A percentile compares a stretch with the other conserved stretches of the same genome.
These are phyloP conservation scores for Unio delphinus DNA, from an alignment of 2,888 invertebrate species.

Conservation along the genomic window DNA sequence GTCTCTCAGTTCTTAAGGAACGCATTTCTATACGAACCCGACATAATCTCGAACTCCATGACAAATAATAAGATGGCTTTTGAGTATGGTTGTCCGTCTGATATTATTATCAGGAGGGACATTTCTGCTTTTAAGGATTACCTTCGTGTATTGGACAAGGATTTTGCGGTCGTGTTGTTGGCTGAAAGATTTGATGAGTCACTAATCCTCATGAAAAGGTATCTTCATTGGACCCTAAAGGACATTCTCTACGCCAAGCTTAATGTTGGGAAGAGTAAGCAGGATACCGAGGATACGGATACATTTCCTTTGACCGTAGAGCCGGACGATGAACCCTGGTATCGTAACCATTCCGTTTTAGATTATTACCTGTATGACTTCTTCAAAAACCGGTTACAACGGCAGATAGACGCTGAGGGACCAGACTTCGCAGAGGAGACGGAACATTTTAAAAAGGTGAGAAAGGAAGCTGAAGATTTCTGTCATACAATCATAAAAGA, in stretches of 20 bases:
- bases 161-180: slow-evolving; percentile 26
- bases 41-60: slow-evolving; percentile 8
- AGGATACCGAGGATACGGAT: slow-evolving; percentile 7
- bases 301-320: no score
- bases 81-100: slow-evolving; percentile 27
- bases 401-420: slow-evolving; percentile 24
- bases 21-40: slow-evolving; percentile 12
- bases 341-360: slow-evolving; percentile 18
- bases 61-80: slow-evolving; percentile 29
- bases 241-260: slow-evolving; percentile 33
- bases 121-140: slow-evolving; percentile 19
- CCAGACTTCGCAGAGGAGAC: slow-evolving; percentile 16
- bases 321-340: slow-evolving; percentile 4
- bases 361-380: slow-evolving; percentile 32
- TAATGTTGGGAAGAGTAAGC: slow-evolving; percentile 21
- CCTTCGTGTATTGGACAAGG: slow-evolving; percentile 24
- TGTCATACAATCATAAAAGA: slow-evolving; percentile 15
- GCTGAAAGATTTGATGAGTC: slow-evolving; percentile 34
- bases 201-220: slow-evolving; percentile 23
- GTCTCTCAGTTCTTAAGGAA: slow-evolving; percentile 16
- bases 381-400: slow-evolving; percentile 16
- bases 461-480: slow-evolving; percentile 23
- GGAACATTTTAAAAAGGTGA: slow-evolving; percentile 17
- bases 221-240: slow-evolving; percentile 21
- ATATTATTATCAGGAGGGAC: slow-evolving; percentile 22